Conservation (phyloP, 2,797 vertebrate species). For the Heteromormyrus szaboi region DNA sequence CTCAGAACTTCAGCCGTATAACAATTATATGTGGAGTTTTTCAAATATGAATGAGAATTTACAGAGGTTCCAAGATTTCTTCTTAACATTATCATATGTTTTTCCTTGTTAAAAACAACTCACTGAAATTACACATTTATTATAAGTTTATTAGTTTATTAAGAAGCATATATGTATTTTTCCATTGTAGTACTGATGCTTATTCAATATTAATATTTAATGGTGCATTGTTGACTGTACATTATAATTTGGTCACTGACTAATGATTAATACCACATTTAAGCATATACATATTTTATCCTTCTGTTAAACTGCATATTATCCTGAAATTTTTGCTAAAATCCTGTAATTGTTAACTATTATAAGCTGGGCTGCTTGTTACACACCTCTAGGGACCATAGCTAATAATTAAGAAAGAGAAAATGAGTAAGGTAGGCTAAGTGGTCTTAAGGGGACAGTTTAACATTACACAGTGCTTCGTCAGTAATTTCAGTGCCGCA, state of each 20-base stretch:
- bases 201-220: constrained; percentile 1
- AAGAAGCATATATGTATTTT: background rate
- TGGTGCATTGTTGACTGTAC: background rate
- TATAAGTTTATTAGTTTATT: background rate
- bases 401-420: background rate
- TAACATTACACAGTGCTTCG: background rate
- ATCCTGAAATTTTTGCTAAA: background rate
- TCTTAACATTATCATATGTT: background rate
- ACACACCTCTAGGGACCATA: background rate
- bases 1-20: background rate
- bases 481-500: background rate
- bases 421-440: background rate
- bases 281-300: background rate
- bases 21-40: background rate
- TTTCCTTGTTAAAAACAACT: background rate
- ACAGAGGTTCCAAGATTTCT: background rate
- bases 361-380: background rate
- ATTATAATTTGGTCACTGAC: background rate
- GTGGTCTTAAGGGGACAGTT: background rate
- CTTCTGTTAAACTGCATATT: background rate
- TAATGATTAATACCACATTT: background rate
- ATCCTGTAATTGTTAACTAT: background rate
- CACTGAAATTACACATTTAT: background rate
- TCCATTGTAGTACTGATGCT: background rate
- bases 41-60: background rate